Evolutionary conservation across 1,140 invertebrate species (phyloP), one percentile per base, ranked within the genome.

Genomic region (Pachyrhynchus sulphureomaculatus): DNA sequence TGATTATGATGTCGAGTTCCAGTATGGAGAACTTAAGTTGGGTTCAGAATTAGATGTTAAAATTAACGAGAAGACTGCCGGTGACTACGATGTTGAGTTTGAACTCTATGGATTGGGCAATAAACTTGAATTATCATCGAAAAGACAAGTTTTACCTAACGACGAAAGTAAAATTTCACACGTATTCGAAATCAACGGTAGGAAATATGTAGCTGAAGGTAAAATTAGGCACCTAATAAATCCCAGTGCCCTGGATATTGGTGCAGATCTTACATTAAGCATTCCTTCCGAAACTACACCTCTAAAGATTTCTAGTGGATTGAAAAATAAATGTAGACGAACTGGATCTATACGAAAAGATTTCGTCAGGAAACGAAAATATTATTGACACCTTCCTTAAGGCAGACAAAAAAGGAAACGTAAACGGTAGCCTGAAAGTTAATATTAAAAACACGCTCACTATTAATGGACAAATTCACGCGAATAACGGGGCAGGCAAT

Each of bases 111-210:
- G 83, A 2, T 70, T 86, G 64, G 80, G 84, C 2, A 84, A 84
- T 45, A 81, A 80, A 23, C 9, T 88, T 0, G 79, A 85, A 49
- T 18, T 84, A 0, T 77, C 84, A 51, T 71, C 79, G 0, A 84
- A 83, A 45, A 78, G 84, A 12, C 78, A 82, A 12, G 76, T 83
- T 4, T 45, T 83, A 0, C 77, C 67, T 1, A 76, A 78, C 3
- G 79, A 82, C 5, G 84, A 87, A 67, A 84, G 81, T 20, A 86
- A 87, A 59, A 81, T 84, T 33, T 77, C 80, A 26, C 83, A 85
- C 61, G 80, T 80, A 9, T 41, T 89, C 1, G 79, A 82, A 24
- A 51, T 88, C 1, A 81, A 82, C n/a, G 80, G 84, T 10, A 82
- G 81, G 21, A 86, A 83, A 71, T 83, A 86, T 59, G 80, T 85